Percentiles rank a stretch among this genome's conserved stretches.
Evolutionary conservation across 1,140 invertebrate species (phyloP).

Genomic region (Andricus grossulariae): DNA sequence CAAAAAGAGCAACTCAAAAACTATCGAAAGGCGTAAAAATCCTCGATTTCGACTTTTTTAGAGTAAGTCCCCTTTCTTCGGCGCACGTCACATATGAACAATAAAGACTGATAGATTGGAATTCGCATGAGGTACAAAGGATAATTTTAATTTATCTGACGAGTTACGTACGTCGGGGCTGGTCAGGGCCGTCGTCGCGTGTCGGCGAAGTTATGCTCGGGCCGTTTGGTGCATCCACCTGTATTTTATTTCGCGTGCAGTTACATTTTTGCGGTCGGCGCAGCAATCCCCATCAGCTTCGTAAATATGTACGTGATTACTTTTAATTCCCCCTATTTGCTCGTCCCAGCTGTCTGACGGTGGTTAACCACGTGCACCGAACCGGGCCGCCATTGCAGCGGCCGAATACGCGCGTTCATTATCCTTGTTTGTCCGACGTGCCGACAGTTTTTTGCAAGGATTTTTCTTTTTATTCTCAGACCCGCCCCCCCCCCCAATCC

Average conservation of each 20-base stretch:
- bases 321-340: constrained; percentile 70
- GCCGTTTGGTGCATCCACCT: constrained; percentile 37
- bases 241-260: constrained; percentile 51
- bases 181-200: constrained; percentile 5
- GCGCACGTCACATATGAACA: too few relatives aligned
- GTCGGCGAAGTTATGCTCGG: neutral
- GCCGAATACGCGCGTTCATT: constrained; percentile 51
- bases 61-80: too few relatives aligned
- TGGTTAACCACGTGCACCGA: constrained; percentile 63
- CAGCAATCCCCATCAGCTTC: constrained; percentile 59
- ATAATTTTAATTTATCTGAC: too few relatives aligned
- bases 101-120: too few relatives aligned
- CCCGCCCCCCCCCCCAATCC: neutral
- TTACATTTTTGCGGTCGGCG: constrained; percentile 68
- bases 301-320: constrained; percentile 71
- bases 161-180: too few relatives aligned
- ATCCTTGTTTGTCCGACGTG: constrained; percentile 44
- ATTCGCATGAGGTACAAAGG: too few relatives aligned
- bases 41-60: too few relatives aligned
- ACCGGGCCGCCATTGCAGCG: constrained; percentile 40
- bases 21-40: too few relatives aligned
- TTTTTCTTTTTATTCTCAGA: neutral
- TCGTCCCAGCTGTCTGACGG: constrained; percentile 53
- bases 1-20: too few relatives aligned
- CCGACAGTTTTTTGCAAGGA: constrained; percentile 38